A percentile compares a stretch with the other conserved stretches of the same genome.
Conservation (phyloP, 2,888 invertebrate genomes). For the Podabrus alpinus region DNA sequence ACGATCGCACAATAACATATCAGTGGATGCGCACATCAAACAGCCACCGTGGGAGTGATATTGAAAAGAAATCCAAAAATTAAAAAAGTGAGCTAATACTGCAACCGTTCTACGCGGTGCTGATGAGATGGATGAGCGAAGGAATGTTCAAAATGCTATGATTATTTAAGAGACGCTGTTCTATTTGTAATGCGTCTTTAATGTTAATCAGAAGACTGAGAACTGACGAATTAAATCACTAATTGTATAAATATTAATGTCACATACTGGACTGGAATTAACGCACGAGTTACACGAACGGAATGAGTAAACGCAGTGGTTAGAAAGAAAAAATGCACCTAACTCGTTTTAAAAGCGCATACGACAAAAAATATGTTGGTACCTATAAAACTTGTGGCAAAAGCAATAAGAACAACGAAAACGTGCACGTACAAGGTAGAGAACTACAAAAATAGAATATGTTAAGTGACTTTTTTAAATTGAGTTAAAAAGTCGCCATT, state of each 20-base stretch:
- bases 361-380: constrained; percentile 9
- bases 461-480: constrained; percentile 11
- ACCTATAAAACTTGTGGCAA: constrained; percentile 17
- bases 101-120: not conserved
- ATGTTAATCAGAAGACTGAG: constrained; percentile 30
- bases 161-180: constrained; percentile 26
- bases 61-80: not conserved
- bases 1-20: constrained; percentile 10
- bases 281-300: constrained; percentile 27
- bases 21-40: not conserved
- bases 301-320: constrained; percentile 19
- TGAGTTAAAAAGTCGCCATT: constrained; percentile 19
- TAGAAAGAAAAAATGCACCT: constrained; percentile 18
- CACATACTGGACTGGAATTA: constrained; percentile 32
- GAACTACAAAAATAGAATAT: constrained; percentile 9
- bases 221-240: constrained; percentile 34
- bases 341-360: constrained; percentile 15
- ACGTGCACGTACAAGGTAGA: constrained; percentile 9
- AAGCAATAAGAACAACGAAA: constrained; percentile 19
- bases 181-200: constrained; percentile 26
- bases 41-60: not conserved
- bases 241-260: constrained; percentile 36
- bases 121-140: not conserved
- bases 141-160: constrained; percentile 18
- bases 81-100: not conserved